Conservation (phyloP, 1,140 invertebrate species). For the Cotesia chilonis region DNA sequence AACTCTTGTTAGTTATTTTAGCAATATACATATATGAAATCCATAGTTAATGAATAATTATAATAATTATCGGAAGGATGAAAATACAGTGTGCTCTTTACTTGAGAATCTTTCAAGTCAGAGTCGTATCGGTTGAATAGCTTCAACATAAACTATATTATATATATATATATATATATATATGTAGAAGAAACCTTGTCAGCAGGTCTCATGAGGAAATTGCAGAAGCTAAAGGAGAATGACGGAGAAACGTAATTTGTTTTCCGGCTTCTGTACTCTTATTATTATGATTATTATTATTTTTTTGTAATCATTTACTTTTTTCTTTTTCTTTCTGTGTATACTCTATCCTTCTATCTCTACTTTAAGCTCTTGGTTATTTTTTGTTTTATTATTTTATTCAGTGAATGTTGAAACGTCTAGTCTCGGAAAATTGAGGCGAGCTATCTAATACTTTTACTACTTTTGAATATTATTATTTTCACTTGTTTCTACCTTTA, state of each 20-base stretch:
- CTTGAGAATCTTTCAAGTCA: constrained; percentile 31
- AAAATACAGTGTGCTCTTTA: constrained; percentile 54
- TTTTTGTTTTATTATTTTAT: constrained; percentile 24
- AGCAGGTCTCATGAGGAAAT: constrained; percentile 48
- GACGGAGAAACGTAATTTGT: constrained; percentile 51
- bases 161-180: too few species aligned
- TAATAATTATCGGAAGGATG: constrained; percentile 53
- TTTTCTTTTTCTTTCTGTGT: constrained; percentile 12
- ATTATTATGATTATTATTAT: constrained; percentile 13
- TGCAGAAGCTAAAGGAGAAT: constrained; percentile 43
- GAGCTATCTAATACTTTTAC: constrained; percentile 43
- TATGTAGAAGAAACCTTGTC: constrained; percentile 39
- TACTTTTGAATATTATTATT: constrained; percentile 33
- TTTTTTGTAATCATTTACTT: constrained; percentile 5
- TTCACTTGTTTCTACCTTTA: neutral
- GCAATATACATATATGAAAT: neutral
- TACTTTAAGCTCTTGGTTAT: constrained; percentile 32
- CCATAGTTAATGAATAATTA: constrained; percentile 42
- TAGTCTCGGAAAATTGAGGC: constrained; percentile 35
- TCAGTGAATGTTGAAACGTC: constrained; percentile 33
- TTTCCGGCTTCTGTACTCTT: constrained; percentile 47
- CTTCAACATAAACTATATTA: constrained; percentile 18
- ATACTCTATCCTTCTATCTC: constrained; percentile 3
- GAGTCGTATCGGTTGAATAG: constrained; percentile 46
- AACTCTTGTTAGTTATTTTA: too few species aligned